Base-by-base conservation (phyloP, 30 jellyfish, hydroid and myxozoan genomes). In the Aurelia sp. region DNA sequence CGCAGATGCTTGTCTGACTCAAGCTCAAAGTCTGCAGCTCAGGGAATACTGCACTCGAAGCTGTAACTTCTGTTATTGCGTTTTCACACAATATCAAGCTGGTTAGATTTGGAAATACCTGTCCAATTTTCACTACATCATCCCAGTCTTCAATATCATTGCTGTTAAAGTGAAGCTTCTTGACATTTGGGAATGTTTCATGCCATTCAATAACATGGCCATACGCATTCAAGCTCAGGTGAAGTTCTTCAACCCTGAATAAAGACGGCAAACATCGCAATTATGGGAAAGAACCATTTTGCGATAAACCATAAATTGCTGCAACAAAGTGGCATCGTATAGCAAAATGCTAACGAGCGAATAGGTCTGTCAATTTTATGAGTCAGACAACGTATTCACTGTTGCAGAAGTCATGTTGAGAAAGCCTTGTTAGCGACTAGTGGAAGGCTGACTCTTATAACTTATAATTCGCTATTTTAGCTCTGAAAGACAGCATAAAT, bases 191-290 rank as follows among this genome's bases (percentile, higher is more conserved):
- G 74, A 69, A 89, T 6, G 82, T 53, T 3, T 66, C 53, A 12
- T 75, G 72, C 76, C 89, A 72, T 15, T 68, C 94, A 13, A 69
- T 78, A 16, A 94, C 92, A 17, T 57, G 55, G 5, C 91, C 95
- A 70, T 76, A 94, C 6, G 89, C 72, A 63, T 94, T 94, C 44
- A 94, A 68, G 78, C 99, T 94, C 86, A 89, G 55, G 55, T 94
- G 99, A 48, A 94, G 95, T 65, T 94, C 99, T 76, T 89, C 91
- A 75, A 88, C 71, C 41, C 99, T 88, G 66, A 35, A 19, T 19
- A 44, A 82, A 44, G 55, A 44, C 15, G 55, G 55, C 55, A 44
- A 5, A 44, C 55, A 44, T 44, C 55, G 55, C 55, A 4, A 38
- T 38, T 38, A 71, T 71, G 55, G 55, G 55, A 44, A 44, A 44